These are phyloP conservation scores for Arctia plantaginis DNA, from an alignment of 2,888 invertebrate genomes.

Conservation along the genomic window DNA sequence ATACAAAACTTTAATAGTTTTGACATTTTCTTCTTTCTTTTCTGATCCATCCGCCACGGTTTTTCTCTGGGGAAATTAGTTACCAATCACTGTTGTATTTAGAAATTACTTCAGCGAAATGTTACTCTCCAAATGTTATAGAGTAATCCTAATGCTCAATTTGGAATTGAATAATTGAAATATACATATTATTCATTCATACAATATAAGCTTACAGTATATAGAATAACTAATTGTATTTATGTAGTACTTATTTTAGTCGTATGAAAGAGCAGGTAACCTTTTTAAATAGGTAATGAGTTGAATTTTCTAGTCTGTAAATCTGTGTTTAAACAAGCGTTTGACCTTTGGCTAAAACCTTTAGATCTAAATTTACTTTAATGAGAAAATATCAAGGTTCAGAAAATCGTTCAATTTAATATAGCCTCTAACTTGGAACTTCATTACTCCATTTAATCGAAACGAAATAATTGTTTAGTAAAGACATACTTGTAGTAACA, in stretches of 20 bases:
- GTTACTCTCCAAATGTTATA: too few relatives aligned
- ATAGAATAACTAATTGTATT: too few relatives aligned
- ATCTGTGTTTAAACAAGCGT: background rate
- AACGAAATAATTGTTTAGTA: background rate
- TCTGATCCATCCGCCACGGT: too few relatives aligned
- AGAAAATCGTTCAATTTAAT: background rate
- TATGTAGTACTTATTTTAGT: background rate
- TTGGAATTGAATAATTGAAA: too few relatives aligned
- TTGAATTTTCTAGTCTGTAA: slow-evolving; percentile 2
- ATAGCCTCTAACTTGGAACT: background rate
- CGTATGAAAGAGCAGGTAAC: slow-evolving; percentile 12
- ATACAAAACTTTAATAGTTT: too few relatives aligned
- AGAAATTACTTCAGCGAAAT: too few relatives aligned
- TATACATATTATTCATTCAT: too few relatives aligned
- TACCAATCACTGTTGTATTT: too few relatives aligned
- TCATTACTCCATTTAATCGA: background rate
- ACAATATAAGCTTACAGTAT: too few relatives aligned
- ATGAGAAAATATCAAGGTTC: slow-evolving; percentile 6
- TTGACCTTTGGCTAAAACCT: slow-evolving; percentile 9
- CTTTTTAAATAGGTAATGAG: slow-evolving; percentile 26
- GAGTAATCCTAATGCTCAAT: too few relatives aligned
- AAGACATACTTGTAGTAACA: background rate
- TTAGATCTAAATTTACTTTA: slow-evolving; percentile 1
- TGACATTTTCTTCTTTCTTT: too few relatives aligned
- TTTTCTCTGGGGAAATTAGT: too few relatives aligned